A percentile compares a stretch with the other conserved stretches of the same genome.
phyloP scores from a whole-genome alignment of 1,140 invertebrate genomes.

The Heliothis subflexa region DNA sequence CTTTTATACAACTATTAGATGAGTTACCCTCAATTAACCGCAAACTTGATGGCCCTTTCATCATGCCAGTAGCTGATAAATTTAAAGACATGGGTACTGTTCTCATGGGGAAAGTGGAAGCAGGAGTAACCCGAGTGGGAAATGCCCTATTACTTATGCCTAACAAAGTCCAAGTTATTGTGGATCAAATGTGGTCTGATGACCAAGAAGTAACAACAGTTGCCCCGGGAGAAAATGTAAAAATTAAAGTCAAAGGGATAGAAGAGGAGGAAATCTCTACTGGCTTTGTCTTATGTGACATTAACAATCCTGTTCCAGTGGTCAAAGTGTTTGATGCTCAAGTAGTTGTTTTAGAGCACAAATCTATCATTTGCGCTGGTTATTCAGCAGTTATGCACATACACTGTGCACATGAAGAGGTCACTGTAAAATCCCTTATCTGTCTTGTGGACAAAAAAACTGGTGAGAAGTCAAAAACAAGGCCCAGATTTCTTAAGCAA shows the following conservation, averaged over 20 bases:
- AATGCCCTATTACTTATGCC: slow-evolving; percentile 98
- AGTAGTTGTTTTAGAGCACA: slow-evolving; percentile 99
- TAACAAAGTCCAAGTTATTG: slow-evolving; percentile 97
- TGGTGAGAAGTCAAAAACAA: slow-evolving; percentile 97
- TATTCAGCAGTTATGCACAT: slow-evolving; percentile 99
- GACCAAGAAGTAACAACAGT: slow-evolving; percentile 98
- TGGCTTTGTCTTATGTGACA: slow-evolving; percentile 99
- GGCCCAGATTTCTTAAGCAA: slow-evolving; percentile 99
- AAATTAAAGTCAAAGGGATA: slow-evolving; percentile 98
- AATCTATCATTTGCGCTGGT: slow-evolving; percentile 99
- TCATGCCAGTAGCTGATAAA: slow-evolving; percentile 99
- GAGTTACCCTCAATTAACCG: slow-evolving; percentile 95
- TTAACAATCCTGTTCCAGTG: slow-evolving; percentile 96
- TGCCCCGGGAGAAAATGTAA: slow-evolving; percentile 98
- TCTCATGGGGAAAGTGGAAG: slow-evolving; percentile 99
- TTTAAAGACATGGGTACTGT: slow-evolving; percentile 99
- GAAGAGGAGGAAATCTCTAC: slow-evolving; percentile 99
- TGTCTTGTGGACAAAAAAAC: slow-evolving; percentile 99
- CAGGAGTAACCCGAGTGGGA: slow-evolving; percentile 96
- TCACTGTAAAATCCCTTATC: slow-evolving; percentile 98
- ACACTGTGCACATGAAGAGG: slow-evolving; percentile 99
- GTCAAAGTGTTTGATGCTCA: slow-evolving; percentile 98
- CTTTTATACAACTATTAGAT: slow-evolving; percentile 99
- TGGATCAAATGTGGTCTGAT: slow-evolving; percentile 98
- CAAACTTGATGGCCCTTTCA: slow-evolving; percentile 97